Evolutionary conservation across 2,797 vertebrate genomes (phyloP).

Genomic region (Eutrigla gurnardus): DNA sequence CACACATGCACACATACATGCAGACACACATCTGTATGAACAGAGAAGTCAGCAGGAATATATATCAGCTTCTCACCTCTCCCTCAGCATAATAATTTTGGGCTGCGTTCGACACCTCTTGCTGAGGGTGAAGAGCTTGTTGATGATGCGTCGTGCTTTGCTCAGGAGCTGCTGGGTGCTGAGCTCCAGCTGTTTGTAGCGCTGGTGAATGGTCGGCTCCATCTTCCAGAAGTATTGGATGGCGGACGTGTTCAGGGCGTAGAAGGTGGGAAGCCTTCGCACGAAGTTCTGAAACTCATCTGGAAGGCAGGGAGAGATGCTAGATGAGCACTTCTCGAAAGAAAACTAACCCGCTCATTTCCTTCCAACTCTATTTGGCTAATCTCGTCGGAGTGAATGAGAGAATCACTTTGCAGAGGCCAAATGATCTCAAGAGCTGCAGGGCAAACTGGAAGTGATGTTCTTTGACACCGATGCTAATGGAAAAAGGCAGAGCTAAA

Average conservation of each 20-base stretch:
- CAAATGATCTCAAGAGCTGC: conserved; percentile 26
- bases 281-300: conserved; percentile 98
- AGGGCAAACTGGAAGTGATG: conserved; percentile 53
- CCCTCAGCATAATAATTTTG: conserved; percentile 89
- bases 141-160: conserved; percentile 91
- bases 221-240: conserved; percentile 96
- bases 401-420: conserved; percentile 36
- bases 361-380: conserved; percentile 35
- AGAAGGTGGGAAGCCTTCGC: conserved; percentile 92
- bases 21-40: conserved; percentile 10
- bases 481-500: conserved; percentile 58
- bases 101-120: conserved; percentile 95
- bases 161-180: conserved; percentile 90
- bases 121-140: conserved; percentile 96
- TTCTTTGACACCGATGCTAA: conserved; percentile 57
- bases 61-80: conserved; percentile 88
- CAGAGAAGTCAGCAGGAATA: conserved; percentile 54
- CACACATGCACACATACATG: background rate
- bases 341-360: conserved; percentile 5
- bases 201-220: conserved; percentile 91
- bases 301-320: conserved; percentile 69
- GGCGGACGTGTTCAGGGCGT: conserved; percentile 93
- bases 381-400: conserved; percentile 40
- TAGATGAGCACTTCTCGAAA: background rate
- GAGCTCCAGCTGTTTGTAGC: conserved; percentile 93